A percentile compares a stretch with the other conserved stretches of the same genome.
Evolutionary conservation across 2,113 vertebrate genomes (phyloP).

Genomic region (Felis chaus): DNA sequence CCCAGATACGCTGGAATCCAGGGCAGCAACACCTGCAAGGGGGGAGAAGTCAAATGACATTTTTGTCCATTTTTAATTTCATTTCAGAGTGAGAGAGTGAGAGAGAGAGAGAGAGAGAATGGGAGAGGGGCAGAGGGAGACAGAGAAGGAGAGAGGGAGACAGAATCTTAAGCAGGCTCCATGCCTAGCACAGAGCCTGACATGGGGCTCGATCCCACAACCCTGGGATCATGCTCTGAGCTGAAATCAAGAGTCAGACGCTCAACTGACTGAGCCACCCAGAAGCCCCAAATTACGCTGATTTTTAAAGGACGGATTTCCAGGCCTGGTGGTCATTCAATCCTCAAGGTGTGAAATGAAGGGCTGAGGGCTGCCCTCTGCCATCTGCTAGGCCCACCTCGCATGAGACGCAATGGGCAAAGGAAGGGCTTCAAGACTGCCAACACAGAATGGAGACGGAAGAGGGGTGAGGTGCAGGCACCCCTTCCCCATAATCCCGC

Average conservation of each 20-base stretch:
- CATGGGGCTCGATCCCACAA: too few species aligned
- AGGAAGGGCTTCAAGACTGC: not conserved
- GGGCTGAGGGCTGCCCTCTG: not conserved
- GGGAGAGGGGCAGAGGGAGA: too few species aligned
- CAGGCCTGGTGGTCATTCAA: not conserved
- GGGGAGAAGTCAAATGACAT: not conserved
- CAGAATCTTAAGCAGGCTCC: too few species aligned
- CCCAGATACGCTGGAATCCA: conserved; percentile 96
- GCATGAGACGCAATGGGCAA: not conserved
- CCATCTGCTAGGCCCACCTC: not conserved
- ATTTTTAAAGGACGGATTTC: not conserved
- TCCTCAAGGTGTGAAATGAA: not conserved
- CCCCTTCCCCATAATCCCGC: not conserved
- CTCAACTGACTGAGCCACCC: too few species aligned
- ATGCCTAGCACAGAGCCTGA: too few species aligned
- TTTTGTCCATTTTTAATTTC: not conserved
- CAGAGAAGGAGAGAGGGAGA: too few species aligned
- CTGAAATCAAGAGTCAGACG: too few species aligned
- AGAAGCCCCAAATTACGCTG: too few species aligned
- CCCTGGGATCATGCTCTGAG: too few species aligned
- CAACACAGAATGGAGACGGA: not conserved
- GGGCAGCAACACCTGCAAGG: conserved; percentile 92
- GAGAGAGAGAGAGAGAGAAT: too few species aligned
- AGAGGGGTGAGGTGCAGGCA: not conserved
- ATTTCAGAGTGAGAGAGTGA: too few species aligned